Percentiles rank a stretch among this genome's conserved stretches.
Conservation (phyloP, 2,888 invertebrate species). For the Agrotis ipsilon region DNA sequence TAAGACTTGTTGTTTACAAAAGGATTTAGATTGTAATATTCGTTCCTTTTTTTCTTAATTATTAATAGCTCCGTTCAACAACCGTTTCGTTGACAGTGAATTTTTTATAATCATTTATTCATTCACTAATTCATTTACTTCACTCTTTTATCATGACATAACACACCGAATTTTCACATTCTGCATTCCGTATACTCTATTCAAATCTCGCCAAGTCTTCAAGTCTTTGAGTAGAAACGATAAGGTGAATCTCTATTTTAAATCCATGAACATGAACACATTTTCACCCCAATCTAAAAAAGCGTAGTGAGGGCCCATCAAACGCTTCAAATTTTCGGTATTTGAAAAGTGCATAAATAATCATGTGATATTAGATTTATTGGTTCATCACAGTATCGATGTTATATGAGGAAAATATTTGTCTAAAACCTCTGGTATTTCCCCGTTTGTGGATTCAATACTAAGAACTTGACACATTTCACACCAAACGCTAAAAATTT, state of each 20-base stretch:
- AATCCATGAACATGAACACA: not conserved
- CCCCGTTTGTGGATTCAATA: not conserved
- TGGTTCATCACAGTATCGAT: too few species aligned
- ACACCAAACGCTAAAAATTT: not conserved
- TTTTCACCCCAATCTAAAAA: not conserved
- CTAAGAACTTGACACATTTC: slow-evolving; percentile 19
- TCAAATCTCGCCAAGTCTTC: too few species aligned
- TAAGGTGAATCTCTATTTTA: too few species aligned
- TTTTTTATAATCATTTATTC: too few species aligned
- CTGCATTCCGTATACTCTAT: too few species aligned
- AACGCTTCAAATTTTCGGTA: not conserved
- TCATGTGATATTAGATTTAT: not conserved
- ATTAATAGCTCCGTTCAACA: too few species aligned
- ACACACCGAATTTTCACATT: too few species aligned
- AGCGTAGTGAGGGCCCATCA: not conserved
- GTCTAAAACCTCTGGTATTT: not conserved
- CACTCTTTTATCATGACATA: too few species aligned
- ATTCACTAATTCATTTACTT: too few species aligned
- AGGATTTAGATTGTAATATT: not conserved
- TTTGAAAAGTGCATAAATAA: not conserved
- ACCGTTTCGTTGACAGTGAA: too few species aligned
- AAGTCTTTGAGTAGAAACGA: too few species aligned
- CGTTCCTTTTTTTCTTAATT: too few species aligned
- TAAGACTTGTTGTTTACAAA: not conserved
- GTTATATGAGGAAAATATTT: not conserved